Percentiles rank a stretch among this genome's conserved stretches.
These are phyloP conservation scores for Entelurus aequoreus DNA, from an alignment of 2,113 vertebrate species.

Conservation along the genomic window DNA sequence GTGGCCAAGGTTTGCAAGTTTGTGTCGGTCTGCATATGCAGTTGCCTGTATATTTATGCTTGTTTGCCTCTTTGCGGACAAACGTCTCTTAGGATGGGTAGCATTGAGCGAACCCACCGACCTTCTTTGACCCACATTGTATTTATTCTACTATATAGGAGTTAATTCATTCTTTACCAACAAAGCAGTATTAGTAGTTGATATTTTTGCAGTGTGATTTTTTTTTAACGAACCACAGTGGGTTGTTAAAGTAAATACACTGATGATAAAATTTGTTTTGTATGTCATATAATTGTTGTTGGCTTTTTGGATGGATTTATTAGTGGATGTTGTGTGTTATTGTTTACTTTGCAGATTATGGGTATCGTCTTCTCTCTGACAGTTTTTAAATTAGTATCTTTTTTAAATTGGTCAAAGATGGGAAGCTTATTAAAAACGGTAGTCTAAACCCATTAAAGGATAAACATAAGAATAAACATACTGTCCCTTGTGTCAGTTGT, in stretches of 20 bases:
- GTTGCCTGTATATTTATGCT: slow-evolving; percentile 23
- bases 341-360: not conserved
- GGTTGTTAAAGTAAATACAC: slow-evolving; percentile 7
- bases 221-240: not conserved
- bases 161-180: not conserved
- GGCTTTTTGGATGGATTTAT: no score
- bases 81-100: slow-evolving; percentile 5
- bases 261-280: slow-evolving; percentile 2
- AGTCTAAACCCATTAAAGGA: not conserved
- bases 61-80: slow-evolving; percentile 32
- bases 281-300: not conserved
- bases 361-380: no score
- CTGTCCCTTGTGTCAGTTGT: not conserved
- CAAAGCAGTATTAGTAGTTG: not conserved
- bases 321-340: not conserved
- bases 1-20: slow-evolving; percentile 61
- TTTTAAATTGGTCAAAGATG: slow-evolving; percentile 22
- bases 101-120: slow-evolving; percentile 19
- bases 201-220: slow-evolving; percentile 1
- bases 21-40: slow-evolving; percentile 37
- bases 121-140: slow-evolving; percentile 20
- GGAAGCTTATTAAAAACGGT: slow-evolving; percentile 1
- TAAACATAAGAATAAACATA: not conserved
- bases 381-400: not conserved
- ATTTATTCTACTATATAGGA: slow-evolving; percentile 17